A percentile compares a stretch with the other conserved stretches of the same genome.
Conservation (phyloP, 2,797 vertebrate species). For the Anguilla marmorata region DNA sequence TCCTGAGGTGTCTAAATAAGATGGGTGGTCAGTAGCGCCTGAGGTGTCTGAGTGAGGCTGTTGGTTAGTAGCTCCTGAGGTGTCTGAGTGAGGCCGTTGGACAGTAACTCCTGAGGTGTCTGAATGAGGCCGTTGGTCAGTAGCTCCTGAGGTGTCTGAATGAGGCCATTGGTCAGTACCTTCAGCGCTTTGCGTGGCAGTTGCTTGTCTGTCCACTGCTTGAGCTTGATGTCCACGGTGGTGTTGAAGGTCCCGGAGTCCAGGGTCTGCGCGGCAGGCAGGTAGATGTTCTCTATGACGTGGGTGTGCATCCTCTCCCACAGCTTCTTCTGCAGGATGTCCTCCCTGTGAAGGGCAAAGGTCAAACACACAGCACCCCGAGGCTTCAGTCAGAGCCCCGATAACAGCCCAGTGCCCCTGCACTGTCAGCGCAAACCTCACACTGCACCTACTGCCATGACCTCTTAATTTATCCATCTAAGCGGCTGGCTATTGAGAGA, state of each 20-base stretch:
- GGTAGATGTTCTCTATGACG: constrained; percentile 98
- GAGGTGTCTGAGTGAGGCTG: too few relatives aligned
- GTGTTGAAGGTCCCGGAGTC: constrained; percentile 98
- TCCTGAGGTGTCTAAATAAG: not conserved
- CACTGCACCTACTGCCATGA: not conserved
- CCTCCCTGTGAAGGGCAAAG: constrained; percentile 76
- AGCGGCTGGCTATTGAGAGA: not conserved
- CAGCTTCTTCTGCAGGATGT: constrained; percentile 92
- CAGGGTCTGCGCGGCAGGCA: constrained; percentile 93
- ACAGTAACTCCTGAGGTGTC: not conserved
- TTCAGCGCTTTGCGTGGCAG: constrained; percentile 96
- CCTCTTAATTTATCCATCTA: not conserved
- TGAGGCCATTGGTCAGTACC: constrained; percentile 54
- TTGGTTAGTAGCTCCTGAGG: too few relatives aligned
- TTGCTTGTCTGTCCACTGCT: constrained; percentile 99
- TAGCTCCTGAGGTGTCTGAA: not conserved
- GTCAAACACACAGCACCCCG: not conserved
- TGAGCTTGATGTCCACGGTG: constrained; percentile 97
- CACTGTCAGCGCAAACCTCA: not conserved
- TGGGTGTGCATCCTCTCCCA: constrained; percentile 98
- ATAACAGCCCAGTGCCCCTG: not conserved
- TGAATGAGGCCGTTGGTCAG: too few relatives aligned
- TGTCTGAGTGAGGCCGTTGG: not conserved
- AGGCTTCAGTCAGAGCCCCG: not conserved
- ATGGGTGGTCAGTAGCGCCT: too few relatives aligned